Evolutionary conservation across 2,888 invertebrate genomes (phyloP).

Genomic region (Autographa pulchrina): DNA sequence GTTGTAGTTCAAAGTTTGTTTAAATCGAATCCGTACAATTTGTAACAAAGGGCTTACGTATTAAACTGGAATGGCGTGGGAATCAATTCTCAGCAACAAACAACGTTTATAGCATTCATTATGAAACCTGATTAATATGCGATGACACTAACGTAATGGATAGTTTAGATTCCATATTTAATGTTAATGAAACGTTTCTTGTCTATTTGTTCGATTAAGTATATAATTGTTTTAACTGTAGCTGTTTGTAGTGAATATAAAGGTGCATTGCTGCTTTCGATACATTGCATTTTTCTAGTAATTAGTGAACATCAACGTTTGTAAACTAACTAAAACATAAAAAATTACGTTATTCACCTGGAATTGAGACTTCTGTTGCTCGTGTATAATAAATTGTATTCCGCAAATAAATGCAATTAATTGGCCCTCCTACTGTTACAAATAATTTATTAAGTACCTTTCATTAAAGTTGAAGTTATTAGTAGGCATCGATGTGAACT

Average conservation of each 20-base stretch:
- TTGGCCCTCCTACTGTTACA: not conserved
- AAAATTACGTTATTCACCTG: not conserved
- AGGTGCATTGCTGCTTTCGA: not conserved
- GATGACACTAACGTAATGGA: conserved; percentile 34
- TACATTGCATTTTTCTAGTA: not conserved
- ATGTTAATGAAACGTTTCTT: conserved; percentile 14
- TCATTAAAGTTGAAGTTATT: not conserved
- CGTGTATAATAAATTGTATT: not conserved
- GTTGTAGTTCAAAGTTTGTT: not conserved
- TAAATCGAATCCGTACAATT: conserved; percentile 15
- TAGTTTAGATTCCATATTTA: conserved; percentile 26
- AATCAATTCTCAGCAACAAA: conserved; percentile 37
- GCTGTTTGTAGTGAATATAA: not conserved
- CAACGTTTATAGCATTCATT: conserved; percentile 26
- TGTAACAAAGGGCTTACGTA: conserved; percentile 31
- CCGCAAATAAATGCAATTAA: not conserved
- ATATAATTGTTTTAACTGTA: not conserved
- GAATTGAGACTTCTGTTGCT: not conserved
- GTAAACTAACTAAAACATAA: not conserved
- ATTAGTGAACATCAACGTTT: not conserved
- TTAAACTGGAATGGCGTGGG: conserved; percentile 48
- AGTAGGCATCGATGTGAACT: not conserved
- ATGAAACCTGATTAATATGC: conserved; percentile 49
- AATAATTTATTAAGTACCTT: not conserved
- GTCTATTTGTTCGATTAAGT: conserved; percentile 2